These are phyloP conservation scores for Dryocosmus kuriphilus DNA, from an alignment of 2,888 invertebrate species.

Conservation along the genomic window DNA sequence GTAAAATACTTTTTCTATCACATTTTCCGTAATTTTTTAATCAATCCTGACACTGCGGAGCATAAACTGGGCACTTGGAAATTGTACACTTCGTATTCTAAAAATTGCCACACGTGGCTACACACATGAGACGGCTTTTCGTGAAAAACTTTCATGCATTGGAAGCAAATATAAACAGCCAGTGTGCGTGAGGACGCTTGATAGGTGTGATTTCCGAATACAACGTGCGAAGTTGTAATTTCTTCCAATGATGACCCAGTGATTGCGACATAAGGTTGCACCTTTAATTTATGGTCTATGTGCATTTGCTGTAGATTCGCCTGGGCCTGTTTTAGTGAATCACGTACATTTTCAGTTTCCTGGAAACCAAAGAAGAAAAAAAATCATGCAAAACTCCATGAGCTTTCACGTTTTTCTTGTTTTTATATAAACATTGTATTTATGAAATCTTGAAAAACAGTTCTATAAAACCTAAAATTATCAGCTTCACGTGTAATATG, in stretches of 20 bases:
- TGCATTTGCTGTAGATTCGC: no score
- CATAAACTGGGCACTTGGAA: constrained; percentile 30
- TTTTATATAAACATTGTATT: no score
- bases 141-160: constrained; percentile 40
- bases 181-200: constrained; percentile 22
- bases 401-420: no score
- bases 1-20: neutral
- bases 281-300: no score
- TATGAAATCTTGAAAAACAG: no score
- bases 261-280: no score
- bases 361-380: no score
- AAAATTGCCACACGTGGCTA: constrained; percentile 41
- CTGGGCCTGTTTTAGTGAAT: constrained; percentile 34
- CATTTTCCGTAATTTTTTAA: no score
- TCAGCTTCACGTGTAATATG: no score
- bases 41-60: constrained; percentile 14
- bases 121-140: constrained; percentile 22
- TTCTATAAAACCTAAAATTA: no score
- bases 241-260: constrained; percentile 47
- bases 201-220: constrained; percentile 36
- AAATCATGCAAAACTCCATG: no score
- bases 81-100: constrained; percentile 41
- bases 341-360: constrained; percentile 30
- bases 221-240: constrained; percentile 44
- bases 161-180: constrained; percentile 44